Conservation (phyloP, 1,140 invertebrate genomes). For the Hyles vespertilio region DNA sequence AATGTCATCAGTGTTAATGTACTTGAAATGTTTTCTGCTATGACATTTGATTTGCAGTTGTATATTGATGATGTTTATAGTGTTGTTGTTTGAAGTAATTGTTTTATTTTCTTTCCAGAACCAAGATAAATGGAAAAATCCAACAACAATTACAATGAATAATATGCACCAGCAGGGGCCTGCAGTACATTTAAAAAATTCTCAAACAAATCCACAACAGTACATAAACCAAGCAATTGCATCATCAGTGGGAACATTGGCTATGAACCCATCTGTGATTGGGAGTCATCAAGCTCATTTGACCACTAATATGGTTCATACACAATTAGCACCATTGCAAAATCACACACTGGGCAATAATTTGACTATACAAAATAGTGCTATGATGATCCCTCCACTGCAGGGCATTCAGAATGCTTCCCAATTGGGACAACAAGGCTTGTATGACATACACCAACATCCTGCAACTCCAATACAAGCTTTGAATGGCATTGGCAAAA, state of each 20-base stretch:
- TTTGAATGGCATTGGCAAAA: slow-evolving; percentile 78
- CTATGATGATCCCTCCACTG: slow-evolving; percentile 63
- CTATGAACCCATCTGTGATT: slow-evolving; percentile 79
- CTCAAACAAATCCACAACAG: slow-evolving; percentile 77
- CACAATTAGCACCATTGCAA: slow-evolving; percentile 67
- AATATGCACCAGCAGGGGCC: slow-evolving; percentile 60
- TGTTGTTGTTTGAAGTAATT: background rate
- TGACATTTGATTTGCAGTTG: too few species aligned
- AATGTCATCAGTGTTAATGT: slow-evolving; percentile 25
- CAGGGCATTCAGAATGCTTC: slow-evolving; percentile 67
- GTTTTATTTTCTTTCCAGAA: slow-evolving; percentile 75
- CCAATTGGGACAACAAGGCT: slow-evolving; percentile 66
- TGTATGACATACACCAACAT: slow-evolving; percentile 77
- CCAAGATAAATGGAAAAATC: slow-evolving; percentile 84
- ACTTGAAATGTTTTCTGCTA: too few species aligned
- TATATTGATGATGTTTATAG: too few species aligned
- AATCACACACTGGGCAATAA: slow-evolving; percentile 64
- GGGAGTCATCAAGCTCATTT: slow-evolving; percentile 65
- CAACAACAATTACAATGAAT: slow-evolving; percentile 65
- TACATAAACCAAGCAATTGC: slow-evolving; percentile 76
- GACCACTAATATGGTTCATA: slow-evolving; percentile 71
- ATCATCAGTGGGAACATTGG: slow-evolving; percentile 75
- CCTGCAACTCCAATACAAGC: slow-evolving; percentile 71
- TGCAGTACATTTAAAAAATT: slow-evolving; percentile 63
- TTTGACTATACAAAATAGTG: slow-evolving; percentile 60